These are phyloP conservation scores for Tipula helvola DNA, from an alignment of 2,888 invertebrate genomes.

Conservation along the genomic window DNA sequence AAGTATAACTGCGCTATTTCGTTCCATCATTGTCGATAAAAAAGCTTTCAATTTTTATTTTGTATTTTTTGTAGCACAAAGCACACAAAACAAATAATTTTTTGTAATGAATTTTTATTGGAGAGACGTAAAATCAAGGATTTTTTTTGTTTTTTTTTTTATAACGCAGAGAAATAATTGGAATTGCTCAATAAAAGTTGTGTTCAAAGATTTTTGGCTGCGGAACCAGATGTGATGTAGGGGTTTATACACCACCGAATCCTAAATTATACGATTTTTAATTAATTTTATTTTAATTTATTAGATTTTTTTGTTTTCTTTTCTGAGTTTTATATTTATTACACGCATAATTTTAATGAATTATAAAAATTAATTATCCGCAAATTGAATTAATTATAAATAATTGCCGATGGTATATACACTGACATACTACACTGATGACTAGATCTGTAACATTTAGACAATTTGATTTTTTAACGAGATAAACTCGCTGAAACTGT, in stretches of 20 bases:
- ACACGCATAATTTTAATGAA: background rate
- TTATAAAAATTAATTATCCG: background rate
- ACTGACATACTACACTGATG: too few species aligned
- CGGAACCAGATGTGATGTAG: too few species aligned
- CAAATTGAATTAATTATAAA: background rate
- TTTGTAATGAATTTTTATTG: background rate
- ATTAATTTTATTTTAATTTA: background rate
- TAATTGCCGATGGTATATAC: too few species aligned
- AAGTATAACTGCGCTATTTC: background rate
- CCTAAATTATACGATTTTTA: background rate
- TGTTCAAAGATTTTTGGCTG: too few species aligned
- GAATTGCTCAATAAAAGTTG: background rate
- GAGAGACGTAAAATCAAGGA: background rate
- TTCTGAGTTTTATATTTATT: background rate
- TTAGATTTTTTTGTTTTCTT: background rate
- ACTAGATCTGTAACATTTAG: too few species aligned
- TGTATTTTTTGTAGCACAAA: background rate
- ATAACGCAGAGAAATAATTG: background rate
- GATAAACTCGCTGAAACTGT: too few species aligned
- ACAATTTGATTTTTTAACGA: too few species aligned
- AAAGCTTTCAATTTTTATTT: too few species aligned
- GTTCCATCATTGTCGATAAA: background rate
- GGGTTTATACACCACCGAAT: background rate
- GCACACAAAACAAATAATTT: background rate
- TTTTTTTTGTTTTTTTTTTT: background rate